Conservation (phyloP, 1,140 invertebrate species). For the Platyscapa corneri region DNA sequence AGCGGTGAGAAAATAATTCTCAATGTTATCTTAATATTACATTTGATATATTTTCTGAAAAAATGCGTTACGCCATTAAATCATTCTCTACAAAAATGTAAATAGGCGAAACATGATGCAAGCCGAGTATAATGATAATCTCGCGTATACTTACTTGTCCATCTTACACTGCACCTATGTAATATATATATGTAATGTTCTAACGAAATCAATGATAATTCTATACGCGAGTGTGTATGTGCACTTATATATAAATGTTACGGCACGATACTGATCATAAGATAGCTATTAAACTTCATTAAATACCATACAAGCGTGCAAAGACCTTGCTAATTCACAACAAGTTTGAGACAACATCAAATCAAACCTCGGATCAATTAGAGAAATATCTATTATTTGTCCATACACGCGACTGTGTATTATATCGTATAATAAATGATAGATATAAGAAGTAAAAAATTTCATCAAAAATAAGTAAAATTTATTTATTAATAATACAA, state of each 20-base stretch:
- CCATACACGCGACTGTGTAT: not conserved
- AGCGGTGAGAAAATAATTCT: not conserved
- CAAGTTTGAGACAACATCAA: not conserved
- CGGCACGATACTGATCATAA: not conserved
- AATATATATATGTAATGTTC: not conserved
- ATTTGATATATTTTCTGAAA: not conserved
- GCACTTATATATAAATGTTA: not conserved
- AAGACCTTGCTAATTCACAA: not conserved
- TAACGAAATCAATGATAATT: constrained; percentile 8
- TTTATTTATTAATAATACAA: not conserved
- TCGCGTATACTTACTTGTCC: not conserved
- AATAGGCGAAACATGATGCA: not conserved
- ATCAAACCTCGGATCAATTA: not conserved
- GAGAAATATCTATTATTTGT: not conserved
- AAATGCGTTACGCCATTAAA: not conserved
- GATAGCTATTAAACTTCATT: constrained; percentile 17
- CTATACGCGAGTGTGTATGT: not conserved
- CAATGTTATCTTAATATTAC: not conserved
- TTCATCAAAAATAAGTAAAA: too few relatives aligned
- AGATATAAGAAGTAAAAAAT: too few relatives aligned
- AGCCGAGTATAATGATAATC: not conserved
- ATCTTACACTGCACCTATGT: not conserved
- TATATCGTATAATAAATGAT: too few relatives aligned
- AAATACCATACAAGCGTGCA: not conserved
- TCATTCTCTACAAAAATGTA: not conserved